These are phyloP conservation scores for Tupaia chinensis DNA, from an alignment of 2,113 vertebrate species.

Conservation along the genomic window DNA sequence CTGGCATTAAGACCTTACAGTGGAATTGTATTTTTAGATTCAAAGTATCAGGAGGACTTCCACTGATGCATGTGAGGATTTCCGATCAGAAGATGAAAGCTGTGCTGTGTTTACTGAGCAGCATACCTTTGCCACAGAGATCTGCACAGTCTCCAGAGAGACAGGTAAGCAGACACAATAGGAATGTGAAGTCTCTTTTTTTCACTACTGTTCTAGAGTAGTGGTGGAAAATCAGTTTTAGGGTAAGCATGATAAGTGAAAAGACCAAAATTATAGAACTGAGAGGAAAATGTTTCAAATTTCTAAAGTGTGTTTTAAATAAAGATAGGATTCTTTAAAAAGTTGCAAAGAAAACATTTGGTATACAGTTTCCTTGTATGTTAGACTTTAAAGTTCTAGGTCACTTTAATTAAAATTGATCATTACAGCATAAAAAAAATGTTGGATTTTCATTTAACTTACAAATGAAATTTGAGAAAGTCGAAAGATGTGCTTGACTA, in stretches of 20 bases:
- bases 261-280: neutral
- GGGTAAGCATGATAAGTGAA: neutral
- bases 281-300: neutral
- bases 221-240: neutral
- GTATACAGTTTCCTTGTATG: neutral
- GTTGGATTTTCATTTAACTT: neutral
- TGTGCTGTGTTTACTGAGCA: constrained; percentile 90
- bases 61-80: constrained; percentile 93
- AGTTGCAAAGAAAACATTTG: neutral
- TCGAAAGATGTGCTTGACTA: neutral
- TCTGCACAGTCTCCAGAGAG: constrained; percentile 82
- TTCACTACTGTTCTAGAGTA: neutral
- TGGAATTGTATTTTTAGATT: constrained; percentile 88
- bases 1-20: neutral
- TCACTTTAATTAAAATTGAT: constrained; percentile 39
- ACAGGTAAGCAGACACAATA: constrained; percentile 86
- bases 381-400: constrained; percentile 21
- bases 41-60: constrained; percentile 96
- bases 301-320: constrained; percentile 36
- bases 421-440: constrained; percentile 23
- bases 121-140: constrained; percentile 92
- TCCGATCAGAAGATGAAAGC: constrained; percentile 95
- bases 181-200: neutral
- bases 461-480: constrained; percentile 30
- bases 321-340: constrained; percentile 44